phyloP scores from a whole-genome alignment of 2,888 invertebrate genomes.

The Trachelus troglodyta region DNA sequence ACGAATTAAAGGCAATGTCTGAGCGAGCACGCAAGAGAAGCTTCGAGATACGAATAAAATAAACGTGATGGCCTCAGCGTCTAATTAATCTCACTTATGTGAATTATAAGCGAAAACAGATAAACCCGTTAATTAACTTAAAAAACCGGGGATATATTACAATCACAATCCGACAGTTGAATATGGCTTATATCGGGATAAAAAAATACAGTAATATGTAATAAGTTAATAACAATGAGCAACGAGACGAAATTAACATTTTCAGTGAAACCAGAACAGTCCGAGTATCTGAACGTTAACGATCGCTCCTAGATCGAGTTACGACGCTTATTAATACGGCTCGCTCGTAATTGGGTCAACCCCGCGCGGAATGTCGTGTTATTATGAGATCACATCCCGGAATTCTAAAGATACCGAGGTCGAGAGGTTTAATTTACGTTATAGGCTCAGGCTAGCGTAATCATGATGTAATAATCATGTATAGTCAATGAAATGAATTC shows the following conservation, averaged over 20 bases:
- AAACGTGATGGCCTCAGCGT: background rate
- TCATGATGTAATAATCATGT: background rate
- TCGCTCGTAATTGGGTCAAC: conserved; percentile 34
- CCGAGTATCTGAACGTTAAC: background rate
- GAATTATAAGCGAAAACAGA: background rate
- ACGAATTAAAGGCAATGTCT: background rate
- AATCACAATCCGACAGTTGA: background rate
- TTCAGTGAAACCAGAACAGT: background rate
- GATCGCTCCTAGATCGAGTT: conserved; percentile 24
- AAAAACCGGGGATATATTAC: background rate
- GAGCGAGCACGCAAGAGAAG: background rate
- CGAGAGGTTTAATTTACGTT: background rate
- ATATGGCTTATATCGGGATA: background rate
- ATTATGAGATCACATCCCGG: conserved; percentile 9
- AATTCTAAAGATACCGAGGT: conserved; percentile 3
- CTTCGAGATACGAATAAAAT: background rate
- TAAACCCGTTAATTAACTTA: background rate
- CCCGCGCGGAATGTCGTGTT: conserved; percentile 30
- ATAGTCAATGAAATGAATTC: background rate
- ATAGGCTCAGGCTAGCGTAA: background rate
- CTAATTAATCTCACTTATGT: background rate
- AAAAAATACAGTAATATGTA: background rate
- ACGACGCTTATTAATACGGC: conserved; percentile 32
- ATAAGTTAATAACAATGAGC: background rate
- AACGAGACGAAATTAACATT: background rate